Percentiles rank a stretch among this genome's conserved stretches.
Conservation (phyloP, 2,888 invertebrate genomes). For the Acanthoscelides obtectus region DNA sequence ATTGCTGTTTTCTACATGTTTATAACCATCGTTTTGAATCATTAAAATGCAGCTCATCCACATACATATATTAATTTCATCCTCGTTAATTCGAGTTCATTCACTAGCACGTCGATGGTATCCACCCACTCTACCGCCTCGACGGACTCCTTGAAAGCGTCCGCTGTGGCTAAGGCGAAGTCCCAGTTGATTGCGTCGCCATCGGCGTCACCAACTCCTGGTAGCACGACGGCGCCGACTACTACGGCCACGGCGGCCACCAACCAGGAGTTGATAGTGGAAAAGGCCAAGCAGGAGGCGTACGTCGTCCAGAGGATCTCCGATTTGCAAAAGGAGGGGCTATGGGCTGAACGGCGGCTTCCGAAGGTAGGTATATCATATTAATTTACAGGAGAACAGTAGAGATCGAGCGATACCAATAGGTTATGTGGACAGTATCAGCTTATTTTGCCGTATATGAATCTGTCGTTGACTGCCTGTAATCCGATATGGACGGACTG, state of each 20-base stretch:
- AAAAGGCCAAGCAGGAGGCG: slow-evolving; percentile 88
- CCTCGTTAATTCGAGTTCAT: neutral
- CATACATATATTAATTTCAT: too few species aligned
- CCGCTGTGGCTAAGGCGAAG: slow-evolving; percentile 19
- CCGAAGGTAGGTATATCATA: too few species aligned
- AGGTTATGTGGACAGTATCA: too few species aligned
- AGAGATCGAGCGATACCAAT: too few species aligned
- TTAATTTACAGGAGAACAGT: too few species aligned
- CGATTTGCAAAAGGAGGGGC: slow-evolving; percentile 87
- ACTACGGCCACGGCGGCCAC: slow-evolving; percentile 17
- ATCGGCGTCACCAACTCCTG: slow-evolving; percentile 29
- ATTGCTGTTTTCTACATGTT: too few species aligned
- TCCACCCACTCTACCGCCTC: slow-evolving; percentile 7
- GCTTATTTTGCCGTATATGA: too few species aligned
- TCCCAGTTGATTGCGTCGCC: neutral
- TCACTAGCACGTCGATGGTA: slow-evolving; percentile 14
- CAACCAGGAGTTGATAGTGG: slow-evolving; percentile 74
- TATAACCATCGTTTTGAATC: too few species aligned
- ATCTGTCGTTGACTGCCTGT: too few species aligned
- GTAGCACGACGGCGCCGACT: slow-evolving; percentile 6
- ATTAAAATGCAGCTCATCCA: too few species aligned
- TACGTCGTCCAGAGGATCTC: slow-evolving; percentile 88
- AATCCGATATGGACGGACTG: too few species aligned
- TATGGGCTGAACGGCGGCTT: slow-evolving; percentile 89
- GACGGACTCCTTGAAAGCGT: slow-evolving; percentile 12